Evolutionary conservation across 2,113 vertebrate genomes (phyloP), one percentile per base, ranked within the genome.

Genomic region (Pygoscelis antarcticus): DNA sequence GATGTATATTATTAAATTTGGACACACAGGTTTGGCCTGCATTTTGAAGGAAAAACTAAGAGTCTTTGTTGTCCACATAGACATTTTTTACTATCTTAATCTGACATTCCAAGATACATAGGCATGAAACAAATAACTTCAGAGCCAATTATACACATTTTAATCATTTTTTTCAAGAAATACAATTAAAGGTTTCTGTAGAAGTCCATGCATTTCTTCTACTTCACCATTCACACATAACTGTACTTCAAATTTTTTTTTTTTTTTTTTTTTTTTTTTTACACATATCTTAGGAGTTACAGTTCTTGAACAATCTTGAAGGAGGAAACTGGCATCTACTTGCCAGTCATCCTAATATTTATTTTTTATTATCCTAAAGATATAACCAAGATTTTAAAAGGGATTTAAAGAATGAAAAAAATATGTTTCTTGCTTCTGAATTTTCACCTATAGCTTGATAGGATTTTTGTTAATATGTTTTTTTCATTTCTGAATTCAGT

Each of bases 11-110:
- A 46, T n/a, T 78, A 42, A 55, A 27, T 26, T 36, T 74, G 38
- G 19, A 25, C 13, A 60, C 4, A 29, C 6, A 49, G 5, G 34
- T 71, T 83, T 83, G n/a, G 11, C 5, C 13, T 69, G 5, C 7
- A 61, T 75, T 91, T 70, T 40, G 23, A 70, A 46, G 23, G 22
- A 82, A 82, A 82, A 51, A 2, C 6, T 27, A 46, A 64, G 20
- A 54, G 3, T 7, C 3, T 44, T 11, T 82, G 4, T 27, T 70
- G 10, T n/a, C 7, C 15, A 25, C 0, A 3, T 27, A 47, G 30
- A 42, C 14, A n/a, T 47, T 55, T 70, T 83, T 69, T 14, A 61
- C 7, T 14, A 14, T 34, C 16, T 69, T 40, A 25, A 3, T 47
- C 62, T 55, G 71, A 55, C 16, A 70, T 19, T 40, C 23, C 13